Evolutionary conservation across 53 echinoderm and acorn worm genomes (phyloP), one percentile per base, ranked within the genome.

Genomic region (Pentamera pediparva): DNA sequence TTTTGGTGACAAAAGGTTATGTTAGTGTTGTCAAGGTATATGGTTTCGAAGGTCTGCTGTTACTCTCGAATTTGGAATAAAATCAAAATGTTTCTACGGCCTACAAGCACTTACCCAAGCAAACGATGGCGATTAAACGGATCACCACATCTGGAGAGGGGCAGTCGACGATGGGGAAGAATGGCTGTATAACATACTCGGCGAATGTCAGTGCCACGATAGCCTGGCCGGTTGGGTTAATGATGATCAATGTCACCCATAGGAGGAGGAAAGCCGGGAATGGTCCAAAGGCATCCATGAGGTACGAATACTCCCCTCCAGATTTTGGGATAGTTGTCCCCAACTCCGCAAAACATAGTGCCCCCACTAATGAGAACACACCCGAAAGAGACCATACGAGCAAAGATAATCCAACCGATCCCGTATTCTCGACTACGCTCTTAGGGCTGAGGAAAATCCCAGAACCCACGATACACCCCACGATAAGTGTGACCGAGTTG

Each of bases 371-470:
- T 8, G 93, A 93, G 61, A 93, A 93, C 11, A 93, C 69, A 35
- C 93, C 93, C 18, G 93, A 93, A 13, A 93, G 61, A 4, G 83
- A 70, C 93, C 93, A 93, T 13, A 93, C 93, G 2, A 93, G 31
- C 70, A 93, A 75, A 22, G 89, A 89, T 75, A 89, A 61, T 10
- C 93, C 93, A 4, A 93, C 93, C 9, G 87, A 86, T 3, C 89
- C 93, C 11, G 89, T 51, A 50, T 86, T 64, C 39, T 81, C 76
- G 7, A 89, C 48, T 3, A 89, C 89, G n/a, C 82, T 84, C 67
- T 81, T 89, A n/a, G 93, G 93, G 19, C 89, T 89, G 28, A 93
- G 60, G 60, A 93, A 93, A 56, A 93, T 93, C 11, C 93, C 93
- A 4, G 93, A 93, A 27, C 93, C 93, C 58, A 93, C 80, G 59